These are phyloP conservation scores for Unio delphinus DNA, from an alignment of 2,888 invertebrate species.

Conservation along the genomic window DNA sequence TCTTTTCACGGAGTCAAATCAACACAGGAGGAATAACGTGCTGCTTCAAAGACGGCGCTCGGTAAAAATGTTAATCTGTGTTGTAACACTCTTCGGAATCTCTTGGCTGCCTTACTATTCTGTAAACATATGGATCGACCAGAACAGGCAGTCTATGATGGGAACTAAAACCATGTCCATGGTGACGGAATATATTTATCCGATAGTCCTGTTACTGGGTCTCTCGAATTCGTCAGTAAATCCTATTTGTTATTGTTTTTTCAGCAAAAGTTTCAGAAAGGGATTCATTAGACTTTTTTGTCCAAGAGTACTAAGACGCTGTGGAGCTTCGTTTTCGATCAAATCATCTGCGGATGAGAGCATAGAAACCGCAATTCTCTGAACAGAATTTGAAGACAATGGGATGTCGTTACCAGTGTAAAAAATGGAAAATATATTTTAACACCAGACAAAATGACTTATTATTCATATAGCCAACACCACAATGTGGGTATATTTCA, in stretches of 20 bases:
- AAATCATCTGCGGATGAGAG: slow-evolving; percentile 21
- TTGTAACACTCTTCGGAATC: slow-evolving; percentile 50
- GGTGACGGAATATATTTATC: slow-evolving; percentile 41
- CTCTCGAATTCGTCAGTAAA: slow-evolving; percentile 62
- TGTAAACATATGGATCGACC: slow-evolving; percentile 59
- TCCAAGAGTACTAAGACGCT: slow-evolving; percentile 17
- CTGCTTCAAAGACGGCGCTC: slow-evolving; percentile 50
- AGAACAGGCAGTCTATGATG: slow-evolving; percentile 30
- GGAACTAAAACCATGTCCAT: slow-evolving; percentile 9
- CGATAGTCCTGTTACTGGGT: slow-evolving; percentile 52
- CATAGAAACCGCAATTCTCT: slow-evolving; percentile 27
- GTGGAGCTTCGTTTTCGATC: slow-evolving; percentile 19
- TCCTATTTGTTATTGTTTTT: slow-evolving; percentile 63
- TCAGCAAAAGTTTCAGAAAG: slow-evolving; percentile 56
- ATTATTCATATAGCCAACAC: too few relatives aligned
- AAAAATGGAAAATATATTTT: too few relatives aligned
- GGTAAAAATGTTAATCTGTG: slow-evolving; percentile 53
- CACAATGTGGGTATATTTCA: too few relatives aligned
- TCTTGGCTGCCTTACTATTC: slow-evolving; percentile 62
- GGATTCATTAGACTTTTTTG: slow-evolving; percentile 53
- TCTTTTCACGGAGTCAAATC: slow-evolving; percentile 18
- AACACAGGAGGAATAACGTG: slow-evolving; percentile 40
- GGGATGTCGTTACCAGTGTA: too few relatives aligned
- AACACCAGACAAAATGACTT: too few relatives aligned
- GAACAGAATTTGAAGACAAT: neutral